Conservation (phyloP, 2,797 vertebrate species). For the Syncerus caffer region DNA sequence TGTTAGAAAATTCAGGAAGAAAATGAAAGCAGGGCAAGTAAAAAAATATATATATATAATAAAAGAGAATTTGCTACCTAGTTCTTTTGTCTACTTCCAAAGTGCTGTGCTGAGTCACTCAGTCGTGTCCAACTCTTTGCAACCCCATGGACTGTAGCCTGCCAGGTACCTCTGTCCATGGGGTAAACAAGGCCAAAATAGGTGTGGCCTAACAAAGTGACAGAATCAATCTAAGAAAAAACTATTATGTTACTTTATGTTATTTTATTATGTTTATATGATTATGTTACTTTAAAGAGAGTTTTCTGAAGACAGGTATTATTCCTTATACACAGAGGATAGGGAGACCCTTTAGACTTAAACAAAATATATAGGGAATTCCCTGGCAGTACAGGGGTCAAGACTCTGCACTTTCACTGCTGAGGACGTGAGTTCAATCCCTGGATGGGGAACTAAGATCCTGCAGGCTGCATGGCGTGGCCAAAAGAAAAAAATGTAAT, state of each 20-base stretch:
- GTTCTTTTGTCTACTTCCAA: slow-evolving; percentile 6
- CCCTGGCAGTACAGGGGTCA: not conserved
- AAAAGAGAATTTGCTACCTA: not conserved
- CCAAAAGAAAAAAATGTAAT: not conserved
- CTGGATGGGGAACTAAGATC: not conserved
- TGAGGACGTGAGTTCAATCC: not conserved
- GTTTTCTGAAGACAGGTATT: slow-evolving; percentile 17
- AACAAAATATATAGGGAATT: not conserved
- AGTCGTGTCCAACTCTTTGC: not conserved
- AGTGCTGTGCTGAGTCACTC: not conserved
- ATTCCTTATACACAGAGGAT: not conserved
- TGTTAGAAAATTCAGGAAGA: slow-evolving; percentile 3
- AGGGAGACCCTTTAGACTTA: not conserved
- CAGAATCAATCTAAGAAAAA: slow-evolving; percentile 14
- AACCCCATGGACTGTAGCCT: not conserved
- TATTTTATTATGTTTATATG: no score
- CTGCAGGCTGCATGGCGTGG: not conserved
- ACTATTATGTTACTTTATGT: not conserved
- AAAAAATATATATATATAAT: not conserved
- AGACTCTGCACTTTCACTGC: not conserved
- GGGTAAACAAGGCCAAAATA: not conserved
- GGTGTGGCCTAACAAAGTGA: not conserved
- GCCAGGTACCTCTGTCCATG: not conserved
- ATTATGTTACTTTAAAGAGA: slow-evolving; percentile 19
- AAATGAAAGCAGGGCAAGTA: slow-evolving; percentile 26